phyloP scores from a whole-genome alignment of 2,113 vertebrate species.

The Eulacestoma nigropectus region DNA sequence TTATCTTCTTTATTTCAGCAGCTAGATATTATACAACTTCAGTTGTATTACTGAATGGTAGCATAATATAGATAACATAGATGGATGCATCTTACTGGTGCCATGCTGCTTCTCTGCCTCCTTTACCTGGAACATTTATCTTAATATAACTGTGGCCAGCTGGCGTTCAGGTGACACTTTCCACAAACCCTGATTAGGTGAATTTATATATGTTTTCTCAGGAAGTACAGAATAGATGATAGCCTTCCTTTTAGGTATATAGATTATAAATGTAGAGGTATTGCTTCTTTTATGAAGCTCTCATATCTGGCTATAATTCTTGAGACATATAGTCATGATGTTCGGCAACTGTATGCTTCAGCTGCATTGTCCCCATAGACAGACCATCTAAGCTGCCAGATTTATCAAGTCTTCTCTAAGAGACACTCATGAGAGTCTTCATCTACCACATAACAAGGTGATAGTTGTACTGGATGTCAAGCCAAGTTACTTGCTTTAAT shows the following conservation, averaged over 20 bases:
- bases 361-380: background rate
- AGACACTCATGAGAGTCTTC: background rate
- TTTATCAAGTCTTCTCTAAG: background rate
- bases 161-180: background rate
- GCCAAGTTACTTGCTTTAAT: background rate
- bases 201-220: background rate
- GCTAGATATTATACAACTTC: background rate
- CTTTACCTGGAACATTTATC: background rate
- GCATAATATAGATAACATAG: too few species aligned
- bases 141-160: background rate
- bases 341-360: background rate
- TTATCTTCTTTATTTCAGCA: background rate
- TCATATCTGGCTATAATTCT: background rate
- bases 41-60: background rate
- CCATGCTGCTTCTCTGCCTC: background rate
- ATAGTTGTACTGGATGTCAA: background rate
- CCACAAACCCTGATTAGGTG: background rate
- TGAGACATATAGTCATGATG: background rate
- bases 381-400: background rate
- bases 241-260: background rate
- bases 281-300: background rate
- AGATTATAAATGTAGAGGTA: background rate
- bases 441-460: background rate
- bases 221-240: background rate
- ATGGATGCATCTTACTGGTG: background rate